Conservation (phyloP, 1,140 invertebrate genomes). For the Dryas iulia region DNA sequence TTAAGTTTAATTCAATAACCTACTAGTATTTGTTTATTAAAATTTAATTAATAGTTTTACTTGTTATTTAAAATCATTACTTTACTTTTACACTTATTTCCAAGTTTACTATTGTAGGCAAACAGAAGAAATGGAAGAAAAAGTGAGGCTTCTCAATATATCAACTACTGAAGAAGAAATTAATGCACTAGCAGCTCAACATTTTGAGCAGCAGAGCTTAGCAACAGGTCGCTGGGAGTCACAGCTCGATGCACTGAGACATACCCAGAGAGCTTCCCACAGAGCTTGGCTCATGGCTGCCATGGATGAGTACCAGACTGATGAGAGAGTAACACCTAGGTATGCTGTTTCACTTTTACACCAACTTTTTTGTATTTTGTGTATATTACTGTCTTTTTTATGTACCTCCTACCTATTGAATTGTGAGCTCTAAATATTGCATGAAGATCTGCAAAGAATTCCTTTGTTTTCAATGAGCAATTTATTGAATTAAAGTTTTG, state of each 20-base stretch:
- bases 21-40: too few species aligned
- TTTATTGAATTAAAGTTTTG: too few species aligned
- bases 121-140: conserved; percentile 88
- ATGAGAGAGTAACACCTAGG: conserved; percentile 80
- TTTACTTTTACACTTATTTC: too few species aligned
- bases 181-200: conserved; percentile 86
- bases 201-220: conserved; percentile 89
- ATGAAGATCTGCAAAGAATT: too few species aligned
- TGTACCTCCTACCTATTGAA: too few species aligned
- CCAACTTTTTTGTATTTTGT: not conserved
- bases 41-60: too few species aligned
- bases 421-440: too few species aligned
- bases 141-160: conserved; percentile 83
- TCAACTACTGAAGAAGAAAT: conserved; percentile 88
- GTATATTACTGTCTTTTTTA: too few species aligned
- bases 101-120: conserved; percentile 79
- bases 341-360: conserved; percentile 32
- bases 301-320: conserved; percentile 85
- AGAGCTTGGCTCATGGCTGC: conserved; percentile 88
- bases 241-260: conserved; percentile 85
- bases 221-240: conserved; percentile 89
- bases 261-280: conserved; percentile 88
- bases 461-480: too few species aligned
- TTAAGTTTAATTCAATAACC: not conserved
- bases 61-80: too few species aligned